Conservation (phyloP, 64 coral and sea anemone genomes). For the Pocillopora verrucosa region DNA sequence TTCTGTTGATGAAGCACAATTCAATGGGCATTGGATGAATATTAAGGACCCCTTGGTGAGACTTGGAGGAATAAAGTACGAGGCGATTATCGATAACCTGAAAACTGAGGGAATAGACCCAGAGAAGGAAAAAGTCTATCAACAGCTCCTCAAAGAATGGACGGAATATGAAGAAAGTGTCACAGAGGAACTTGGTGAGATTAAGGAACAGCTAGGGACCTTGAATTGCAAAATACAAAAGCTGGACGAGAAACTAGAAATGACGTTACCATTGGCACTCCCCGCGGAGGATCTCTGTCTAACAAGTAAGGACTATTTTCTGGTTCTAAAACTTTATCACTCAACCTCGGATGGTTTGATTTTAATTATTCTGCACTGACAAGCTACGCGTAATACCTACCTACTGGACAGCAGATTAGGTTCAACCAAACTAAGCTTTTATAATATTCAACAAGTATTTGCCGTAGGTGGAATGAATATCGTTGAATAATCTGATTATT, state of each 20-base stretch:
- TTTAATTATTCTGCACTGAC: too few species aligned
- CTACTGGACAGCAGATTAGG: too few species aligned
- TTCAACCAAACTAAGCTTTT: too few species aligned
- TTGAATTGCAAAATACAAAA: background rate
- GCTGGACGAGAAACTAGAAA: background rate
- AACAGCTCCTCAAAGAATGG: background rate
- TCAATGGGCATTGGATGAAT: slow-evolving; percentile 12
- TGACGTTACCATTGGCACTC: background rate
- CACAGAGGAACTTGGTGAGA: background rate
- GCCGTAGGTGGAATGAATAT: too few species aligned
- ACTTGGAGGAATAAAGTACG: background rate
- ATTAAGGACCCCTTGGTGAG: slow-evolving; percentile 17
- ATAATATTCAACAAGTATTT: too few species aligned
- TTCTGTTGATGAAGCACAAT: slow-evolving; percentile 13
- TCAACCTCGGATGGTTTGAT: too few species aligned
- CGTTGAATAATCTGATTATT: too few species aligned
- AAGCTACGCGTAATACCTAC: too few species aligned
- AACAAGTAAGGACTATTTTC: background rate
- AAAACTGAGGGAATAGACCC: background rate
- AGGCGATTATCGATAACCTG: background rate
- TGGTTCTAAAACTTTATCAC: too few species aligned
- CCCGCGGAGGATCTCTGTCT: background rate
- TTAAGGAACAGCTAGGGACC: background rate
- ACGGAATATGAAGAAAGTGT: background rate
- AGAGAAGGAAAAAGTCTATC: background rate